These are phyloP conservation scores for Danio kyathit DNA, from an alignment of 2,797 vertebrate genomes.

Conservation along the genomic window DNA sequence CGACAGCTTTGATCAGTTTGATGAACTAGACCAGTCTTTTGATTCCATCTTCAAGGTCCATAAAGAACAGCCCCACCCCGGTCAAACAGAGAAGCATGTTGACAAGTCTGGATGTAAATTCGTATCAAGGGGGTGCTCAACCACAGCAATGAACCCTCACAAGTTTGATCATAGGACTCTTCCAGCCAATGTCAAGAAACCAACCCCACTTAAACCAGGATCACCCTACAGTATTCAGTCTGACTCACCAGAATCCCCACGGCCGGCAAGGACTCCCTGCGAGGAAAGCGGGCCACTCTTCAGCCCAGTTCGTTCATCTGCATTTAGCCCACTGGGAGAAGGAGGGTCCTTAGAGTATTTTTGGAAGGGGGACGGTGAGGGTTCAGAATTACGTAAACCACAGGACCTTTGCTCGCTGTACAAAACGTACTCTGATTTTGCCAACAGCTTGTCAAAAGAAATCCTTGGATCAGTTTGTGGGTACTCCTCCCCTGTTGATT, in stretches of 20 bases:
- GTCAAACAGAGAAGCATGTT: conserved; percentile 72
- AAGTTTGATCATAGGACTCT: conserved; percentile 90
- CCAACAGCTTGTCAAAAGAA: conserved; percentile 89
- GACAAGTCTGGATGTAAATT: conserved; percentile 75
- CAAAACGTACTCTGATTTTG: conserved; percentile 89
- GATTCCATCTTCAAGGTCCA: conserved; percentile 72
- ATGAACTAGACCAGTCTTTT: conserved; percentile 87
- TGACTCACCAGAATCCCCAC: conserved; percentile 89
- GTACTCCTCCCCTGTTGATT: conserved; percentile 79
- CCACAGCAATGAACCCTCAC: conserved; percentile 91
- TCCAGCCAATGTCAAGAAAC: conserved; percentile 93
- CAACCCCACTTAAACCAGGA: conserved; percentile 94
- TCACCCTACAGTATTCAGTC: conserved; percentile 85
- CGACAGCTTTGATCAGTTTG: conserved; percentile 98
- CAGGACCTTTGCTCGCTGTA: conserved; percentile 81
- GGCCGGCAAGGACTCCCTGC: conserved; percentile 82
- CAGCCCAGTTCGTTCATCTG: conserved; percentile 92
- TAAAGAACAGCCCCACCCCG: conserved; percentile 69
- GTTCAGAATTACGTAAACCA: conserved; percentile 78
- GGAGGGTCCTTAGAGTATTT: conserved; percentile 85
- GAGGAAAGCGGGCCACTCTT: conserved; percentile 91
- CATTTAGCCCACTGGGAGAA: conserved; percentile 91
- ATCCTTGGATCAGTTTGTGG: conserved; percentile 90
- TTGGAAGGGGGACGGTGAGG: conserved; percentile 79
- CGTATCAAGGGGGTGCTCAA: conserved; percentile 76